Conservation (phyloP, 2,797 vertebrate species). For the Lateolabrax maculatus region DNA sequence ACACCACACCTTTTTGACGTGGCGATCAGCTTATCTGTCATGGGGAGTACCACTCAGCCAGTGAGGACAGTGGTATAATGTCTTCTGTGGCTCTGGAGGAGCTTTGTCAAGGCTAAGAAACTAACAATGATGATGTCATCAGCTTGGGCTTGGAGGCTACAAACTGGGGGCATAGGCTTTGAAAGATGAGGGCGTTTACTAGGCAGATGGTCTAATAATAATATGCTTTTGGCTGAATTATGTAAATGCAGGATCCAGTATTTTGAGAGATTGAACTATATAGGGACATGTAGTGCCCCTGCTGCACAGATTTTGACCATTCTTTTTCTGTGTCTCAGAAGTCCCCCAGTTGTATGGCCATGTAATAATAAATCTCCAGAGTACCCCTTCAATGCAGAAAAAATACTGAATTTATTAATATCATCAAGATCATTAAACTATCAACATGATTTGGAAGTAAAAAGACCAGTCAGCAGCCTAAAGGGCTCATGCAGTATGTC, state of each 20-base stretch:
- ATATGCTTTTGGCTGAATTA: not conserved
- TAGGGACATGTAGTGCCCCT: not conserved
- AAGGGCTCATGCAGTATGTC: not conserved
- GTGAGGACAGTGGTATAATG: no score
- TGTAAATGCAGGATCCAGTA: not conserved
- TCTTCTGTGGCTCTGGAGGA: conserved; percentile 3
- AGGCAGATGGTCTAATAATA: not conserved
- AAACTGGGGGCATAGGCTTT: no score
- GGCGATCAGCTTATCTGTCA: not conserved
- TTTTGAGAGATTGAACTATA: not conserved
- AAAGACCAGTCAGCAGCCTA: conserved; percentile 1
- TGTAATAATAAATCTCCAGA: not conserved
- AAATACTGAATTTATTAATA: not conserved
- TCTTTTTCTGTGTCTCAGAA: not conserved
- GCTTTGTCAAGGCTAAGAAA: not conserved
- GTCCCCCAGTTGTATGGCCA: not conserved
- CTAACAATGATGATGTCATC: no score
- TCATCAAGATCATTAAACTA: conserved; percentile 6
- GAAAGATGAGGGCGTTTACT: not conserved
- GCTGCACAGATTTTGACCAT: not conserved
- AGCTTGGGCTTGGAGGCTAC: not conserved
- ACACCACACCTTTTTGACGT: no score
- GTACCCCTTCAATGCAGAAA: not conserved
- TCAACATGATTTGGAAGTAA: not conserved
- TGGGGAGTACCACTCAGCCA: not conserved